Conservation (phyloP, 1,140 invertebrate genomes). For the Pseudomyrmex pallidus region DNA sequence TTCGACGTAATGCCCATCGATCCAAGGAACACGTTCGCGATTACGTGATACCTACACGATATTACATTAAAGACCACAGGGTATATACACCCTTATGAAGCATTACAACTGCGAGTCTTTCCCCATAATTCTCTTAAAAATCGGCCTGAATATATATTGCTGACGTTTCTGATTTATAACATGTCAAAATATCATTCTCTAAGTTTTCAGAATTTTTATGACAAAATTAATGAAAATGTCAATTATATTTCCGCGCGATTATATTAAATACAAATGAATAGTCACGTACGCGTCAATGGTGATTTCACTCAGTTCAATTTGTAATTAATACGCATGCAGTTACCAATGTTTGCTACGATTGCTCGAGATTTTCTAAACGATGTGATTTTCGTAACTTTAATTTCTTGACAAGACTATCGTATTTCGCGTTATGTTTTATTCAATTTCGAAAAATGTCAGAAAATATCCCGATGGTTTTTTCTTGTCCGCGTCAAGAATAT, state of each 20-base stretch:
- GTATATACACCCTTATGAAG: slow-evolving; percentile 14
- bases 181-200: neutral
- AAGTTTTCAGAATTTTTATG: no score
- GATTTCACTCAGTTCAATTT: no score
- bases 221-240: no score
- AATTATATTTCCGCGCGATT: no score
- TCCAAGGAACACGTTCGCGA: slow-evolving; percentile 39
- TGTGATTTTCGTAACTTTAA: no score
- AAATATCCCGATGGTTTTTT: neutral
- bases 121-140: neutral
- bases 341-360: no score
- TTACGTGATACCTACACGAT: slow-evolving; percentile 46
- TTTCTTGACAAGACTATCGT: neutral
- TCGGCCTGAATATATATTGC: neutral
- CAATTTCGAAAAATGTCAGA: neutral
- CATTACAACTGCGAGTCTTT: neutral
- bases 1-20: slow-evolving; percentile 48
- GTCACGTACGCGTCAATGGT: no score
- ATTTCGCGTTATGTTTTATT: neutral
- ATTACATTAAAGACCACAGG: slow-evolving; percentile 41
- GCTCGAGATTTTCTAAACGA: no score
- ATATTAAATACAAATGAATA: no score
- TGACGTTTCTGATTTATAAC: no score
- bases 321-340: no score
- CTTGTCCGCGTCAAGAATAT: neutral